These are phyloP conservation scores for Ophonus ardosiacus DNA, from an alignment of 2,888 invertebrate genomes.

Conservation along the genomic window DNA sequence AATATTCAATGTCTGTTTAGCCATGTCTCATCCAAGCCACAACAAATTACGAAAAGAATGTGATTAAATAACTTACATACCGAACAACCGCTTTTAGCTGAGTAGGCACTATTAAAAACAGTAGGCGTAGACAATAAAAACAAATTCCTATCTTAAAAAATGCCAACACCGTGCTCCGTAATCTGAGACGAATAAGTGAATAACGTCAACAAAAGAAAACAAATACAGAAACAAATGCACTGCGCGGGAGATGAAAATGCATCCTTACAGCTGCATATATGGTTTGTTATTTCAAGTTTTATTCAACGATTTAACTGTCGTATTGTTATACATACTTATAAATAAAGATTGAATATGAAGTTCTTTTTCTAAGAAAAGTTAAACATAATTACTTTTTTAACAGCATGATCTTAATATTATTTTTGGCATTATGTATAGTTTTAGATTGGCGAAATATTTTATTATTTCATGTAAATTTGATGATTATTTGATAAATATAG, in stretches of 20 bases:
- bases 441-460: background rate
- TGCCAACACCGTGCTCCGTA: slow-evolving; percentile 54
- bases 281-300: slow-evolving; percentile 5
- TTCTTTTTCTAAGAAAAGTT: slow-evolving; percentile 9
- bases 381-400: background rate
- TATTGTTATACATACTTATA: background rate
- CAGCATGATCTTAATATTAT: background rate
- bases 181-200: slow-evolving; percentile 48
- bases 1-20: slow-evolving; percentile 11
- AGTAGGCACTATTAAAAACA: slow-evolving; percentile 55
- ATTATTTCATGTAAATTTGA: background rate
- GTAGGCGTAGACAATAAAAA: slow-evolving; percentile 62
- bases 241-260: slow-evolving; percentile 37
- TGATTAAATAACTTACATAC: slow-evolving; percentile 22
- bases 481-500: background rate
- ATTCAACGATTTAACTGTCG: background rate
- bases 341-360: background rate
- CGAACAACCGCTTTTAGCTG: slow-evolving; percentile 50
- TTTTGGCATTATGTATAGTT: background rate
- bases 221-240: slow-evolving; percentile 48
- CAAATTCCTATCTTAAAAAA: slow-evolving; percentile 60
- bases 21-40: background rate
- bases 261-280: background rate
- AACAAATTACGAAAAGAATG: slow-evolving; percentile 52
- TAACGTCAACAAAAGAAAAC: slow-evolving; percentile 43